Percentiles rank a stretch among this genome's conserved stretches.
Evolutionary conservation across 2,113 vertebrate species (phyloP).

Genomic region (Dasyprocta punctata): DNA sequence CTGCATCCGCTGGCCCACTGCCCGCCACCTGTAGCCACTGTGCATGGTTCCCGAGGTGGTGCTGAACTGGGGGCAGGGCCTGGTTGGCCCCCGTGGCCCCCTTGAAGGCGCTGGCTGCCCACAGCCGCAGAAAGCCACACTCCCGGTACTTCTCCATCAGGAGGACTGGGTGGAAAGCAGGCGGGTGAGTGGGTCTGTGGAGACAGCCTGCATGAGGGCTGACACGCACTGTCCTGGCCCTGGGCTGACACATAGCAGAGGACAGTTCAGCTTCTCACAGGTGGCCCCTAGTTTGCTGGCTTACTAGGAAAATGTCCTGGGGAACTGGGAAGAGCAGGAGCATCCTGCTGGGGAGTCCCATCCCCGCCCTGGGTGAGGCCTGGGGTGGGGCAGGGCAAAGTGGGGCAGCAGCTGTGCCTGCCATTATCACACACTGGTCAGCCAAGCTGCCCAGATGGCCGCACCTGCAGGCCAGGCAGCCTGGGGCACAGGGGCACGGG

Average conservation of each 20-base stretch:
- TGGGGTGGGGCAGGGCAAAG: neutral
- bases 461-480: neutral
- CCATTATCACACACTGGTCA: neutral
- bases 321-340: too few species aligned
- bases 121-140: conserved; percentile 91
- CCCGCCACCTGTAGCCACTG: conserved; percentile 93
- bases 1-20: conserved; percentile 72
- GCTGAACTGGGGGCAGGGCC: conserved; percentile 88
- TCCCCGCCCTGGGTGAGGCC: neutral
- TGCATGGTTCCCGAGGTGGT: conserved; percentile 94
- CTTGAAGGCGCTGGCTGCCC: conserved; percentile 97
- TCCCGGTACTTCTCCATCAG: conserved; percentile 91
- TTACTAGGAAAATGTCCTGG: neutral
- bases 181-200: neutral
- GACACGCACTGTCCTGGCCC: fast-evolving
- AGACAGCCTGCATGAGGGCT: neutral
- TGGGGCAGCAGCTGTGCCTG: neutral
- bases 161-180: conserved; percentile 83
- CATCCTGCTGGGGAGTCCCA: neutral
- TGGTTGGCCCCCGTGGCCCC: conserved; percentile 93
- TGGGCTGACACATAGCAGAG: neutral
- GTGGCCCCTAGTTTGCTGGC: neutral
- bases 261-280: neutral
- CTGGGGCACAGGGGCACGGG: too few species aligned
- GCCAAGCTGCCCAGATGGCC: neutral